Evolutionary conservation across 1,140 invertebrate genomes (phyloP).

Genomic region (Tetramorium simillimum): DNA sequence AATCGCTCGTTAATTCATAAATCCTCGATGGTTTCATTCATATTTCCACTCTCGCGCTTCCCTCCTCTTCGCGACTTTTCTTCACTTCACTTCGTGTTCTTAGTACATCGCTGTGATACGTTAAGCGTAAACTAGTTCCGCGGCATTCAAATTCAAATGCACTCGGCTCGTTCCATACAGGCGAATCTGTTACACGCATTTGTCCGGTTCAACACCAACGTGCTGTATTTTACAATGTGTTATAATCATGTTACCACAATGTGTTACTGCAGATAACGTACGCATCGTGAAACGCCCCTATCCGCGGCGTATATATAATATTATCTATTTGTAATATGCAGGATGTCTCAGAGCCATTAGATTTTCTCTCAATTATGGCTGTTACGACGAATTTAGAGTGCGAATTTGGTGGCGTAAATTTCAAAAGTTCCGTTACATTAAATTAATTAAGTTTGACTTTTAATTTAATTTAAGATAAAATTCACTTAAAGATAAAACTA

Average conservation of each 20-base stretch:
- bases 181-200: slow-evolving; percentile 48
- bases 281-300: slow-evolving; percentile 30
- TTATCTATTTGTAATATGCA: slow-evolving; percentile 38
- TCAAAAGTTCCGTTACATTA: neutral
- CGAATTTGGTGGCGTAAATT: neutral
- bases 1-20: slow-evolving; percentile 33
- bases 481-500: neutral
- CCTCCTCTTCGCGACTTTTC: neutral
- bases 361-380: neutral
- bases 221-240: slow-evolving; percentile 56
- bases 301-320: slow-evolving; percentile 18
- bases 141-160: slow-evolving; percentile 56
- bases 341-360: neutral
- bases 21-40: slow-evolving; percentile 10
- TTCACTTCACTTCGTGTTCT: slow-evolving; percentile 29
- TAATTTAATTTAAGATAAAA: neutral
- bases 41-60: neutral
- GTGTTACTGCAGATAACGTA: slow-evolving; percentile 41
- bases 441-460: slow-evolving; percentile 14
- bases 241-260: slow-evolving; percentile 52
- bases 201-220: slow-evolving; percentile 46
- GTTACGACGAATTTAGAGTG: neutral
- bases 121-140: slow-evolving; percentile 39
- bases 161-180: slow-evolving; percentile 13
- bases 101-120: slow-evolving; percentile 26